Conservation (phyloP, 1,140 invertebrate genomes). For the Drosophila auraria region DNA sequence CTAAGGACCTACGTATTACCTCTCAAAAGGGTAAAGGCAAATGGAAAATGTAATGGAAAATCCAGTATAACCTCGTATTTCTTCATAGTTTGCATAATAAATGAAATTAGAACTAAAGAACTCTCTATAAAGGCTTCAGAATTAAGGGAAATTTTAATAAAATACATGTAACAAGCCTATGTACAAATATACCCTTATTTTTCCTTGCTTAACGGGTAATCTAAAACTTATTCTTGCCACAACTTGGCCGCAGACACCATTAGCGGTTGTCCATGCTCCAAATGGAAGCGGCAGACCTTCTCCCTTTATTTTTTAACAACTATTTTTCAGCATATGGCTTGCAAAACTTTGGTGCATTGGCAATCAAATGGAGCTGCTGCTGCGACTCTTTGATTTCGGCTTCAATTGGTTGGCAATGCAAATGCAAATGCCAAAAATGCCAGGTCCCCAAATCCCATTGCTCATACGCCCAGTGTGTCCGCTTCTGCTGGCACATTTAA, state of each 20-base stretch:
- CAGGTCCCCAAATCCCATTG: constrained; percentile 53
- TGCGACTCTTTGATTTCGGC: constrained; percentile 30
- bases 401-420: constrained; percentile 37
- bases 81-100: background rate
- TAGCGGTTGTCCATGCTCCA: constrained; percentile 60
- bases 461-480: constrained; percentile 61
- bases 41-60: background rate
- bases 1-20: constrained; percentile 2
- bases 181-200: background rate
- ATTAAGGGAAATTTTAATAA: background rate
- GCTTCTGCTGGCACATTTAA: too few relatives aligned
- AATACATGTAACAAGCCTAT: background rate
- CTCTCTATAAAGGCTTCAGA: background rate
- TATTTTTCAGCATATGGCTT: constrained; percentile 20
- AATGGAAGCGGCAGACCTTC: background rate
- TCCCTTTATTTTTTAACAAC: background rate
- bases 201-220: constrained; percentile 1
- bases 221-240: constrained; percentile 18
- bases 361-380: constrained; percentile 18
- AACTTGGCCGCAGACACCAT: constrained; percentile 62
- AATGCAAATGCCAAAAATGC: constrained; percentile 27
- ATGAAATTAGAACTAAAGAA: background rate
- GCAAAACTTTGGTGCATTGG: constrained; percentile 21
- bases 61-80: background rate
- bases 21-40: background rate